Evolutionary conservation across 2,888 invertebrate genomes (phyloP), one percentile per base, ranked within the genome.

Genomic region (Cybosia mesomella): DNA sequence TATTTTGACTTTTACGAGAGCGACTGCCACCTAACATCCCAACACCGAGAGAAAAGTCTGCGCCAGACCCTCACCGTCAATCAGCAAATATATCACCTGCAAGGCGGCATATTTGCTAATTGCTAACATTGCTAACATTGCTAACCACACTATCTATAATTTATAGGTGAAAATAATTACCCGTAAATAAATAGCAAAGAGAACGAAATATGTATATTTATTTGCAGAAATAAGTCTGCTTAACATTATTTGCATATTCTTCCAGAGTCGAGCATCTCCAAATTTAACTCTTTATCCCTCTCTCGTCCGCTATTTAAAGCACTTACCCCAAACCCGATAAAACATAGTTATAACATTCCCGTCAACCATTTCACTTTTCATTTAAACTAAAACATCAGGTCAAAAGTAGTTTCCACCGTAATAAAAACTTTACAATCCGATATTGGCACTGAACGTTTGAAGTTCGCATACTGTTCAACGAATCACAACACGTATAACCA

Each of bases 401-500:
- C 36, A 15, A 64, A 70, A 64, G 60, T 54, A 13, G 18, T 65
- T 43, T 34, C 28, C 11, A 57, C 9, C 34, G 59, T 22, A 53
- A 67, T 71, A 66, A 68, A 70, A 76, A 73, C 67, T 77, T 72
- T 58, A 66, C 68, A 72, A 75, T 66, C 55, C 72, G 67, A 68
- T 71, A 74, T 72, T 74, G 72, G 65, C 68, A 66, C 28, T 67
- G 60, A 74, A 64, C 70, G 65, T 76, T 72, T 66, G 68, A 72
- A 76, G 72, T 77, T 79, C 9, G 61, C 62, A 24, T 60, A 73
- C 73, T 66, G 70, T 73, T 71, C 74, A 73, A 54, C 60, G 74
- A 82, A 77, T 83, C 77, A 72, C 72, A 79, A 80, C 83, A 83
- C 82, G 83, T 85, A 87, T 85, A 88, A 87, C 87, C 85, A 86